phyloP scores from a whole-genome alignment of 1,140 invertebrate genomes.

The Lamellibrachia luymesi region DNA sequence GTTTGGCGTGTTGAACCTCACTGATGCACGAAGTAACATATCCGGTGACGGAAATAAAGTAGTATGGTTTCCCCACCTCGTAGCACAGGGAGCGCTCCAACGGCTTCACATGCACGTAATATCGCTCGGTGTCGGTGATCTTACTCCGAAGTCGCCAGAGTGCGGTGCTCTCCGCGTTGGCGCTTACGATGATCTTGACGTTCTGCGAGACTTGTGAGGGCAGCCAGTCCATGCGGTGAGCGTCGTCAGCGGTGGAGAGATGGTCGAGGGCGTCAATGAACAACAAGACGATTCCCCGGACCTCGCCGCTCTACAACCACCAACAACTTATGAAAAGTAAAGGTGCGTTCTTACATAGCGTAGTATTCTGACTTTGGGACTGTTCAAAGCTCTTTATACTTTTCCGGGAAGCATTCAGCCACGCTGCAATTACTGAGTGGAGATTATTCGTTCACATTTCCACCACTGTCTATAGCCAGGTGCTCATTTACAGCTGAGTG shows the following conservation, averaged over 20 bases:
- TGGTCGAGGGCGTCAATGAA: slow-evolving; percentile 46
- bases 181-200: slow-evolving; percentile 69
- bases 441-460: too few species aligned
- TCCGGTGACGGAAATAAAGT: slow-evolving; percentile 14
- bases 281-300: slow-evolving; percentile 30
- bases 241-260: slow-evolving; percentile 36
- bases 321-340: neutral
- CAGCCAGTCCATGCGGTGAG: slow-evolving; percentile 50
- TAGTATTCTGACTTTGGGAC: too few species aligned
- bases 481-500: too few species aligned
- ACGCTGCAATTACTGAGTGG: too few species aligned
- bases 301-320: slow-evolving; percentile 34
- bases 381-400: too few species aligned
- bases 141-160: slow-evolving; percentile 37
- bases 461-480: too few species aligned
- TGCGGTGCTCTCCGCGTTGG: slow-evolving; percentile 40
- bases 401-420: too few species aligned
- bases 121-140: slow-evolving; percentile 21
- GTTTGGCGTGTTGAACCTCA: slow-evolving; percentile 47
- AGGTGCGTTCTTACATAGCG: too few species aligned
- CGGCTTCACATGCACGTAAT: slow-evolving; percentile 35
- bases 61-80: slow-evolving; percentile 35
- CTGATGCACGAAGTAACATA: slow-evolving; percentile 75
- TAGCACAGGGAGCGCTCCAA: slow-evolving; percentile 38
- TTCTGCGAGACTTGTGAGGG: slow-evolving; percentile 44